These are phyloP conservation scores for Triplophysa yarkandensis DNA, from an alignment of 2,797 vertebrate genomes.

Conservation along the genomic window DNA sequence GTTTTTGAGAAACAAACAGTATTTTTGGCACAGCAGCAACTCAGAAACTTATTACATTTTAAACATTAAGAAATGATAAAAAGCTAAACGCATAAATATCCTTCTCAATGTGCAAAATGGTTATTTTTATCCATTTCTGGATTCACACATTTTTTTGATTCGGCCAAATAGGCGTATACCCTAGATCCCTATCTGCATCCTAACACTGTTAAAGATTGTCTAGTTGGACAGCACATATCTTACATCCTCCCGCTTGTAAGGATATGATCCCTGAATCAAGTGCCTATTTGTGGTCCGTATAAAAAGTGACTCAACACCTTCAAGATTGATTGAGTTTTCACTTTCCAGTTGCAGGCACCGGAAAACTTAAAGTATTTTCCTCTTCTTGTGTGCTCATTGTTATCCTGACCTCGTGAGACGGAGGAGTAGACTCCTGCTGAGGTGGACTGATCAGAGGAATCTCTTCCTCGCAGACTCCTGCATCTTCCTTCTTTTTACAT, in stretches of 20 bases:
- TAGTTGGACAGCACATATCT: background rate
- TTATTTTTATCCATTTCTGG: background rate
- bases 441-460: conserved; percentile 44
- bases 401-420: conserved; percentile 7
- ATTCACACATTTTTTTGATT: background rate
- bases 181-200: too few species aligned
- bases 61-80: background rate
- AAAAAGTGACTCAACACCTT: background rate
- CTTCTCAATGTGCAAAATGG: background rate
- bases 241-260: background rate
- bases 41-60: too few species aligned
- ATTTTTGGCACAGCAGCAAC: background rate
- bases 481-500: conserved; percentile 44
- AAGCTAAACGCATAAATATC: background rate
- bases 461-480: background rate
- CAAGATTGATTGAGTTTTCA: conserved; percentile 37
- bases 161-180: background rate
- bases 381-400: conserved; percentile 54
- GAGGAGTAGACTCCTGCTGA: conserved; percentile 55
- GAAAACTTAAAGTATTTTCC: conserved; percentile 59
- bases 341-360: conserved; percentile 61
- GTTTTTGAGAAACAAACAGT: background rate
- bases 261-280: background rate
- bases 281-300: background rate
- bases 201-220: too few species aligned